Base-by-base conservation (phyloP, 2,888 invertebrate genomes). In the Thecocarcelia acutangulata region DNA sequence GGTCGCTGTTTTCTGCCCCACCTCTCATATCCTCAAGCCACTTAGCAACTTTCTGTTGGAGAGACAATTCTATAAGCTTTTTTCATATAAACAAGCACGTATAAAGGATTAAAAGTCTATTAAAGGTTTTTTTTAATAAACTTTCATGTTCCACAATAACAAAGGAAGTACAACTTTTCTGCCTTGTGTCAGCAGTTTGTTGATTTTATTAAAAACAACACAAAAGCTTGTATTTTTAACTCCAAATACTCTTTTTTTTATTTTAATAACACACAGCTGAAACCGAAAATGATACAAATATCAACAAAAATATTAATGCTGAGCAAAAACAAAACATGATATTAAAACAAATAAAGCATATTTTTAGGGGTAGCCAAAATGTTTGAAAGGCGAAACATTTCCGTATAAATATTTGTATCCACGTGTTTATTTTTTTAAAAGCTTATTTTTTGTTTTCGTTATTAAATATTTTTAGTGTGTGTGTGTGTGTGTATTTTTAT, bases 31-130 rank as follows among this genome's bases (percentile, higher is more conserved):
- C 15, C 56, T 40, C 0, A 21, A 15, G 24, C 28, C 21, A 2
- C 24, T 17, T 3, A 15, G 24, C 33, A 24, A 40, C 15, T 12
- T 21, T 59, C 11, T 59, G 42, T 58, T 33, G 5, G 4, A 33
- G 33, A 33, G 44, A 58, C 42, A 40, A n/a, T n/a, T 59, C 44
- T 50, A 66, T 78, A 82, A 82, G 81, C 81, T 48, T 19, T 46
- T 74, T 78, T 74, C 70, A 74, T 59, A 78, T 74, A 73, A 58
- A 15, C 74, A 59, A 59, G 69, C 81, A 82, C 77, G 77, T 78
- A 78, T 46, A 74, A 70, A 59, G 77, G 78, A 73, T 82, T 78
- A 82, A 78, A 78, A 82, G 74, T 78, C 81, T 81, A 77, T 82
- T 82, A 77, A 69, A 64, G 44, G 2, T 24, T 48, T 48, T 64